Evolutionary conservation across 2,113 vertebrate species (phyloP), one percentile per base, ranked within the genome.

Genomic region (Chunga burmeisteri): DNA sequence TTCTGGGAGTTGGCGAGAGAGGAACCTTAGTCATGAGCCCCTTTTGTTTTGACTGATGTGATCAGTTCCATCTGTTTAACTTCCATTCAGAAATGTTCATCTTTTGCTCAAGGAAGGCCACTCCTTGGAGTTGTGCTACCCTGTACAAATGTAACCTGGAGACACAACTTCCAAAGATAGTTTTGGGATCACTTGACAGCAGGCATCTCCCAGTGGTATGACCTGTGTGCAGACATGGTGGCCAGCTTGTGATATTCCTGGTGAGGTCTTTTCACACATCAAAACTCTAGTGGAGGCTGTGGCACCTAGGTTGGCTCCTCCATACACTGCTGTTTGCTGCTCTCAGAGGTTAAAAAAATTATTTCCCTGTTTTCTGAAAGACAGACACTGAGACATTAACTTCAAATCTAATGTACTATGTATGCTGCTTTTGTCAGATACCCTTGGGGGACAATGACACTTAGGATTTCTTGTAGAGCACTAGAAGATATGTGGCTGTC

Each of bases 271-370:
- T 29, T 46, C 53, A 53, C 7, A 6, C 8, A 13, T 40, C 34
- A 49, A 6, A 75, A 42, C 34, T 27, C 6, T 4, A 32, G 21
- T 2, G 12, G 25, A 52, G 56, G 53, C 55, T 63, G 16, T 47
- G 32, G 17, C 21, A 71, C 11, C 49, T 78, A 0, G 36, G n/a
- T 32, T 81, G 63, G 23, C 14, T 84, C 6, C 21, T 70, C 55
- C 20, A 26, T 71, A 34, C 0, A 0, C 42, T 66, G 16, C 14
- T 77, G 2, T 56, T 58, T 38, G 50, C 25, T 58, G 16, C 6
- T 71, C 10, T 81, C 50, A 71, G 55, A 42, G 19, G 42, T 11
- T 78, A 46, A 78, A 88, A 88, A 88, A 55, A n/a, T 18, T 14
- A 59, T 82, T 50, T 85, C 22, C 26, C 42, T 49, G 6, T 79